These are phyloP conservation scores for Alexandromys fortis DNA, from an alignment of 2,113 vertebrate genomes.

Conservation along the genomic window DNA sequence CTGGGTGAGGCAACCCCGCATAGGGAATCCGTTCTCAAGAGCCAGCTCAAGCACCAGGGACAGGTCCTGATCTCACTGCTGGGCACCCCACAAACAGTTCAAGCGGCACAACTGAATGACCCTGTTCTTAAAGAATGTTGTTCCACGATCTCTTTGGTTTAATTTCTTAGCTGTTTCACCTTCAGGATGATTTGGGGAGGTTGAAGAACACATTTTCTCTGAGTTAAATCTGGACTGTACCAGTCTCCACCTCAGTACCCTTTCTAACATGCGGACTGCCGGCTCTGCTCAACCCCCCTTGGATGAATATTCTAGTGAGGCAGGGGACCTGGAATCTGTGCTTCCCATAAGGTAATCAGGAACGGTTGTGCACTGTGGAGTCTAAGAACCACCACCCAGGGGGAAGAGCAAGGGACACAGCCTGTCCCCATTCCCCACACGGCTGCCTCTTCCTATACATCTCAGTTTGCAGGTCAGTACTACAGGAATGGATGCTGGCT, in stretches of 20 bases:
- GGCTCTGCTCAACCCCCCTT: neutral
- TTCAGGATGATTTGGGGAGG: neutral
- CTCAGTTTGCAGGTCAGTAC: neutral
- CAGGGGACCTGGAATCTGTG: neutral
- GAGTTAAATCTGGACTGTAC: neutral
- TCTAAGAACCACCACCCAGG: neutral
- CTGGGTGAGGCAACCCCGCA: neutral
- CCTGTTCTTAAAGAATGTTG: neutral
- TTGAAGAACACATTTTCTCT: neutral
- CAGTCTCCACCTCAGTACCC: no score
- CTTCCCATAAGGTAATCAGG: neutral
- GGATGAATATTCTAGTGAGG: neutral
- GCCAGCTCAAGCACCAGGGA: neutral
- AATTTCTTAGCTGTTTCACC: neutral
- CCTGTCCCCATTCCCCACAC: no score
- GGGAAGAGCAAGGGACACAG: neutral
- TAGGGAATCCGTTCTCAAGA: neutral
- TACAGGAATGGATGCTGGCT: neutral
- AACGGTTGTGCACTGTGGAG: neutral
- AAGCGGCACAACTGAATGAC: neutral
- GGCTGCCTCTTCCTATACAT: neutral
- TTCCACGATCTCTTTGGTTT: conserved; percentile 11
- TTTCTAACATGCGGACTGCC: neutral
- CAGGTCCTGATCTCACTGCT: neutral
- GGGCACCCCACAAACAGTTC: neutral